Base-by-base conservation (phyloP, 2,888 invertebrate genomes). In the Drosophila anomelani region DNA sequence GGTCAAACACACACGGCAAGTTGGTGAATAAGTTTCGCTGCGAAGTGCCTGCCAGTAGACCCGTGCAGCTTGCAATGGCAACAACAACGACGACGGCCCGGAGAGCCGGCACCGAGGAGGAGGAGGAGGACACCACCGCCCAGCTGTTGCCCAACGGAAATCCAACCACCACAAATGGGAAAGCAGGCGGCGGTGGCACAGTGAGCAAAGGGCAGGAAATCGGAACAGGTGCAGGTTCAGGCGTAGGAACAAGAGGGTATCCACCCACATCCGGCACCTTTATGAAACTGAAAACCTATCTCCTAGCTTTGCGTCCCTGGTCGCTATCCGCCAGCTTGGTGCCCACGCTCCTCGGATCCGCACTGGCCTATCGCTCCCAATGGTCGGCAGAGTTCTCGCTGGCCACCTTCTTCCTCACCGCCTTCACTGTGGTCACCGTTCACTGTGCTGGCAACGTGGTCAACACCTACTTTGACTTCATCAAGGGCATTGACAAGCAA, bases 401-500 rank as follows among this genome's bases (percentile, higher is more conserved):
- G 93, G 93, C 96, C 71, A 95, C 96, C 0, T 94, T 98, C 78
- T 88, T 98, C 49, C 94, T 97, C 15, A 98, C 98, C 4, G 93
- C 97, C 56, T 95, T 97, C 83, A 98, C 98, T 4, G 96, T 98
- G 26, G 94, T 98, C 70, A 97, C 96, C 1, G 98, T 98, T 4
- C 98, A 99, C 91, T 98, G 98, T 72, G 98, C 98, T 72, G 98
- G 98, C 59, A 99, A 99, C 93, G 96, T 98, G 44, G 98, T 99
- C 29, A 98, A 98, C 92, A 98, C 98, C 0, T 98, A 98, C 92
- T 98, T 96, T 92, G 98, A 99, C 93, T 99, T 96, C 91, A 95
- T 97, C 38, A 97, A 97, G 93, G 98, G 97, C 53, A 98, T 98
- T 64, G 98, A 99, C 92, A 97, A 96, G 91, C 94, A 96, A 75